A percentile compares a stretch with the other conserved stretches of the same genome.
phyloP scores from a whole-genome alignment of 2,888 invertebrate genomes.

The Pyrgus malvae region DNA sequence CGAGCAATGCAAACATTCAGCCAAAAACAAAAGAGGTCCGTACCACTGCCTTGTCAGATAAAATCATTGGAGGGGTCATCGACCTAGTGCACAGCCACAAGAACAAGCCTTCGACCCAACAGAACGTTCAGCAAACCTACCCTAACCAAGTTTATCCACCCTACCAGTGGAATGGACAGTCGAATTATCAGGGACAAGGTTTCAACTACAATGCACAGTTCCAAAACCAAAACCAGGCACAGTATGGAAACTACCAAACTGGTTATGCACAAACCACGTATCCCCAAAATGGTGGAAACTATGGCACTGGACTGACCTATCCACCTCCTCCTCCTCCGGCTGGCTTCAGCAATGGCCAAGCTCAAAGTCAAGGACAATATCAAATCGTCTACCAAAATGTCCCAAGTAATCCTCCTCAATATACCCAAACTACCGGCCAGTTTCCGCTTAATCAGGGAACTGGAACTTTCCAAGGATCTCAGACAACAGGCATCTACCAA shows the following conservation, averaged over 20 bases:
- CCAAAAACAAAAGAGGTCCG: conserved; percentile 38
- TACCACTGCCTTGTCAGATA: conserved; percentile 66
- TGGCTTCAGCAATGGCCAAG: conserved; percentile 11
- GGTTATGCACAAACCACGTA: too few species aligned
- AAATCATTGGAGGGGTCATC: conserved; percentile 72
- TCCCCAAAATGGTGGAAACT: conserved; percentile 34
- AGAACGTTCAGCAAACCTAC: conserved; percentile 31
- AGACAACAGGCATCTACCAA: background rate
- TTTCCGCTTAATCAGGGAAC: conserved; percentile 22
- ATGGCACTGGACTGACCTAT: conserved; percentile 33
- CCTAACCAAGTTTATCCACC: conserved; percentile 41
- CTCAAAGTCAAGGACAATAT: conserved; percentile 33
- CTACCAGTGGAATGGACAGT: conserved; percentile 43
- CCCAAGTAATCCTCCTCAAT: conserved; percentile 27
- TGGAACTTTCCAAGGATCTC: conserved; percentile 24
- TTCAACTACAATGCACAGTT: conserved; percentile 41
- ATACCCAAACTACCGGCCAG: conserved; percentile 21
- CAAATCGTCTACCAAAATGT: conserved; percentile 28
- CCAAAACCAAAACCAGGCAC: conserved; percentile 46
- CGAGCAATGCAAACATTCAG: conserved; percentile 18
- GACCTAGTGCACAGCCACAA: conserved; percentile 71
- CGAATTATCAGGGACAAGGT: conserved; percentile 43
- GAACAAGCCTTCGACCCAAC: conserved; percentile 51
- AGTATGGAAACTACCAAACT: conserved; percentile 42
- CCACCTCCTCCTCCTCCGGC: conserved; percentile 30